Conservation (phyloP, 92 coral and sea anemone genomes). For the Nematostella vectensis region DNA sequence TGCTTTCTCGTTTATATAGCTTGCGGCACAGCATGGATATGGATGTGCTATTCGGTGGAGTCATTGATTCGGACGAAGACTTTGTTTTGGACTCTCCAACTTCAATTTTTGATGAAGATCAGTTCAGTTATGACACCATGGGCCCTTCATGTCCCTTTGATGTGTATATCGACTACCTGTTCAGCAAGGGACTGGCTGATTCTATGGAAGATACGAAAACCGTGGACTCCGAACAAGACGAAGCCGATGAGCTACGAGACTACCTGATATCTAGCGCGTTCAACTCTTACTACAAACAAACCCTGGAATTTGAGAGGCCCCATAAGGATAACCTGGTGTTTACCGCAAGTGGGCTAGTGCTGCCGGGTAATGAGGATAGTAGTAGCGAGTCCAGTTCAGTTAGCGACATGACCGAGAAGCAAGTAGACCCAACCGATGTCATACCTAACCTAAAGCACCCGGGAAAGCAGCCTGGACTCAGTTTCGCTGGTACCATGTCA, state of each 20-base stretch:
- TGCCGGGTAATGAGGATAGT: slow-evolving; percentile 42
- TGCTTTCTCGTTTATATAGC: no score
- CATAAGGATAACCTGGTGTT: slow-evolving; percentile 64
- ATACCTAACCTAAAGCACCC: neutral
- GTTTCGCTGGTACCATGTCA: neutral
- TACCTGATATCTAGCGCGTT: slow-evolving; percentile 78
- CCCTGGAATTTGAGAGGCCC: slow-evolving; percentile 52
- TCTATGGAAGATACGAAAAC: slow-evolving; percentile 59
- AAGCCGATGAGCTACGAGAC: slow-evolving; percentile 63
- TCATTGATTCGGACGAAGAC: slow-evolving; percentile 42
- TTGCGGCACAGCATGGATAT: no score
- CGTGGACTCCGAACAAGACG: slow-evolving; percentile 55
- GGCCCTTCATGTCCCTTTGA: slow-evolving; percentile 69
- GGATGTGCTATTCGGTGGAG: slow-evolving; percentile 56
- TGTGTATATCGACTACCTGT: slow-evolving; percentile 70
- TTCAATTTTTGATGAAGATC: slow-evolving; percentile 49
- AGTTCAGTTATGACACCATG: slow-evolving; percentile 43
- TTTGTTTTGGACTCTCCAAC: slow-evolving; percentile 46
- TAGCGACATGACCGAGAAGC: slow-evolving; percentile 41
- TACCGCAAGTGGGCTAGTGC: slow-evolving; percentile 55
- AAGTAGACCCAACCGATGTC: neutral
- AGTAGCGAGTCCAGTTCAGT: slow-evolving; percentile 33
- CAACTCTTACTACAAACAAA: slow-evolving; percentile 61
- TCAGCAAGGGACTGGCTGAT: slow-evolving; percentile 75
- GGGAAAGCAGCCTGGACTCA: neutral